A percentile compares a stretch with the other conserved stretches of the same genome.
Conservation (phyloP, 2,113 vertebrate genomes). For the Daubentonia madagascariensis region DNA sequence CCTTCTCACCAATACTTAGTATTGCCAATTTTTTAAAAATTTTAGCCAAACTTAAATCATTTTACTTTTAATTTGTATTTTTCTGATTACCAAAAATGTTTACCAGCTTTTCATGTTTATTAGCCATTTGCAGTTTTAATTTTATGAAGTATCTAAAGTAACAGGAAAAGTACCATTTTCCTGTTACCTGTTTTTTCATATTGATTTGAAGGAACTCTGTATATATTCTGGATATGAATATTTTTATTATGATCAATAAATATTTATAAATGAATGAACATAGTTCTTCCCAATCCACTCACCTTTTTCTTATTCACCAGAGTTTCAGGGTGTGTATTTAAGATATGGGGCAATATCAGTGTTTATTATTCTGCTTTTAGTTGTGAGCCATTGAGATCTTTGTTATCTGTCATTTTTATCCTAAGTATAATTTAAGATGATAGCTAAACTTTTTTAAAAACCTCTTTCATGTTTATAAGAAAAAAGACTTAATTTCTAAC, state of each 20-base stretch:
- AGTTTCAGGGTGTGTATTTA: background rate
- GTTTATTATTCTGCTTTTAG: background rate
- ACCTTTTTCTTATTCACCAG: background rate
- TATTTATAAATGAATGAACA: slow-evolving; percentile 3
- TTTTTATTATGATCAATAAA: background rate
- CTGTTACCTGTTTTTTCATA: background rate
- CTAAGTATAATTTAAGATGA: slow-evolving; percentile 6
- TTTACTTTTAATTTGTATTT: slow-evolving; percentile 8
- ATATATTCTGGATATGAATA: background rate
- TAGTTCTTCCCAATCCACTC: background rate
- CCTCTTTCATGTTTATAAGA: background rate
- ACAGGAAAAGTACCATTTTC: too few relatives aligned
- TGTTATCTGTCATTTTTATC: background rate
- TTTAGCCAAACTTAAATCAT: background rate
- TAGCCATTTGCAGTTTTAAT: background rate
- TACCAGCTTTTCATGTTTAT: background rate
- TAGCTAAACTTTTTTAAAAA: background rate
- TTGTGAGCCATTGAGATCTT: background rate
- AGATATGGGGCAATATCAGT: background rate
- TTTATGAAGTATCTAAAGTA: background rate
- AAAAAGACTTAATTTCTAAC: background rate
- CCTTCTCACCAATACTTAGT: background rate
- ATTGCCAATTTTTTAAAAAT: background rate
- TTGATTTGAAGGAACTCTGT: background rate
- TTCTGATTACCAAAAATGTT: background rate